Conservation (phyloP, 2,113 vertebrate species). For the Sinosuthora webbiana region DNA sequence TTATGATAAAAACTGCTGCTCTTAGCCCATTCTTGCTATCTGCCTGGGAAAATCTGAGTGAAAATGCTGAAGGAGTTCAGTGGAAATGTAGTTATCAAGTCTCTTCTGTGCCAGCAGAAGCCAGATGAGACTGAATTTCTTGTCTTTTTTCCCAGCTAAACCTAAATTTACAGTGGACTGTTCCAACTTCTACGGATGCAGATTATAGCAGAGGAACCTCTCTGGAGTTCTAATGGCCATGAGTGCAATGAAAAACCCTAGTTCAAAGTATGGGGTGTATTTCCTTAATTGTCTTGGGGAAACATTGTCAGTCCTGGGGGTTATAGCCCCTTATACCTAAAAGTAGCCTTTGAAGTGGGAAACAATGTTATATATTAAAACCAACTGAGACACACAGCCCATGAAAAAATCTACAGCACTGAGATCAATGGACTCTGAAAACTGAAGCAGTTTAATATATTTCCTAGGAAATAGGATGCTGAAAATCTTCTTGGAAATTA, state of each 20-base stretch:
- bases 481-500: not conserved
- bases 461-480: not conserved
- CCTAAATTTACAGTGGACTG: not conserved
- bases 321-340: not conserved
- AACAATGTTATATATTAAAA: not conserved
- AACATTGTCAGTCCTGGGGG: not conserved
- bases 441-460: not conserved
- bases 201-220: not conserved
- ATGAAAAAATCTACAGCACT: not conserved
- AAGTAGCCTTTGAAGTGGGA: not conserved
- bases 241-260: not conserved
- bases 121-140: not conserved
- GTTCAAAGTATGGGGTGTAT: not conserved
- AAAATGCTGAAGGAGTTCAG: not conserved
- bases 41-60: not conserved
- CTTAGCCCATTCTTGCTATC: not conserved
- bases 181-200: not conserved
- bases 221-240: not conserved
- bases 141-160: not conserved
- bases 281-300: not conserved
- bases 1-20: not conserved
- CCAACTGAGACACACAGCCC: not conserved
- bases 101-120: not conserved
- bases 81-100: not conserved
- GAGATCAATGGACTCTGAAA: not conserved